Base-by-base conservation (phyloP, 37 sponge, comb jelly and placozoan genomes). In the Geodia barretti region DNA sequence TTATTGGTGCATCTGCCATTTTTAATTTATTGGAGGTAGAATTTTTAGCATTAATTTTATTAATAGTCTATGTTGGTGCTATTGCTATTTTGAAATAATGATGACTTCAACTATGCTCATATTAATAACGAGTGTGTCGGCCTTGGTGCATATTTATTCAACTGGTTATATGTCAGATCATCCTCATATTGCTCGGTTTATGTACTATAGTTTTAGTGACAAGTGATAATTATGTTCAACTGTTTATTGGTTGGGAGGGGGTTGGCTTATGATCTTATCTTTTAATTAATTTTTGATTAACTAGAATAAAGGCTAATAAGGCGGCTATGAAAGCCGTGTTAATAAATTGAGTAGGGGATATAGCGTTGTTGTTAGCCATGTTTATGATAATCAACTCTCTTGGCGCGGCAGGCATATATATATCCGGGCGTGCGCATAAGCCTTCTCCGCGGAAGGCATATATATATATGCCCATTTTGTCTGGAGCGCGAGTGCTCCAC, bases 231-330 rank as follows among this genome's bases (percentile, higher is more conserved):
- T 87, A 83, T 91, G 43, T 91, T 68, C 87, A 87, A 78, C 77
- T 91, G 39, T 91, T 91, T 91, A 91, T 91, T 43, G 92, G 92
- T 64, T 91, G 92, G 78, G 92, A 91, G 43, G 92, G 92, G 35
- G 92, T 91, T 11, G 87, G 87, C 9, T 70, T 91, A 68, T 86
- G 87, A 68, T 86, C 92, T 87, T 91, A 91, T 86, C 79, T 91
- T 74, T 83, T 91, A 75, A 86, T 91, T 41, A 86, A 86, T 78
- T 91, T 91, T 78, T 91, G 87, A 71, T 68, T 86, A 47, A 91
- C 92, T 59, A 68, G 92, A 82, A 83, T 91, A 73, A 79, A 68
- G 68, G 92, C 84, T 3, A 92, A 92, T 83, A 82, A 83, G 47
- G 92, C 92, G 37, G 92, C 88, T n/a, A 91, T 91, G 35, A 92